Percentiles rank a stretch among this genome's conserved stretches.
phyloP scores from a whole-genome alignment of 2,888 invertebrate genomes.

The Anarsia innoxiella region DNA sequence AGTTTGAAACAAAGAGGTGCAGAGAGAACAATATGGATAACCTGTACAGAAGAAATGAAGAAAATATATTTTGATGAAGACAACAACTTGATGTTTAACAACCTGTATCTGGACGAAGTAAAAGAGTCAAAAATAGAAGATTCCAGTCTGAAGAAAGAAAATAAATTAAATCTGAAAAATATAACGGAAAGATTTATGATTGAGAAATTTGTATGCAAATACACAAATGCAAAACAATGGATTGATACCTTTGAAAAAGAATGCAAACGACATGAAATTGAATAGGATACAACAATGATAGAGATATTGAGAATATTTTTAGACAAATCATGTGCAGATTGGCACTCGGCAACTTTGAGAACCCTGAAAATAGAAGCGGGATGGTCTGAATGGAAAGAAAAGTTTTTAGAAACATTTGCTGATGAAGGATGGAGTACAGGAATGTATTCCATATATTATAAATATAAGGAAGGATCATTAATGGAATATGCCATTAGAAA shows the following conservation, averaged over 20 bases:
- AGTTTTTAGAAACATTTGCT: conserved; percentile 22
- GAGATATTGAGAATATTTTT: conserved; percentile 23
- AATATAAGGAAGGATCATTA: conserved; percentile 25
- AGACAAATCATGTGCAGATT: conserved; percentile 21
- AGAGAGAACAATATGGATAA: conserved; percentile 6
- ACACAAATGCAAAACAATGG: conserved; percentile 23
- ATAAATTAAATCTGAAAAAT: conserved; percentile 19
- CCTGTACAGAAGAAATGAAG: neutral
- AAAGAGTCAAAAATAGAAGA: neutral
- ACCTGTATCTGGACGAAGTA: conserved; percentile 1
- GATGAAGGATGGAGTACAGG: conserved; percentile 24
- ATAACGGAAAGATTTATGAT: conserved; percentile 26
- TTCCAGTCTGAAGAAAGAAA: neutral
- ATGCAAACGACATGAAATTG: conserved; percentile 22
- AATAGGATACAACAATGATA: conserved; percentile 22
- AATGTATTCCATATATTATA: conserved; percentile 24
- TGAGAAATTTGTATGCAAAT: conserved; percentile 25
- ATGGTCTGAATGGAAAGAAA: conserved; percentile 23
- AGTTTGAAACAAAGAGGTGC: conserved; percentile 2
- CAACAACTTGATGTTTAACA: neutral
- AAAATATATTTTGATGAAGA: conserved; percentile 5
- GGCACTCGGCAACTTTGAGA: conserved; percentile 22
- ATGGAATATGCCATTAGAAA: conserved; percentile 29
- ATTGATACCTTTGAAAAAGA: conserved; percentile 27
- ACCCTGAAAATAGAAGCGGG: conserved; percentile 18